A percentile compares a stretch with the other conserved stretches of the same genome.
These are phyloP conservation scores for Mesocentrotus franciscanus DNA, from an alignment of 53 echinoderm and acorn worm species.

Conservation along the genomic window DNA sequence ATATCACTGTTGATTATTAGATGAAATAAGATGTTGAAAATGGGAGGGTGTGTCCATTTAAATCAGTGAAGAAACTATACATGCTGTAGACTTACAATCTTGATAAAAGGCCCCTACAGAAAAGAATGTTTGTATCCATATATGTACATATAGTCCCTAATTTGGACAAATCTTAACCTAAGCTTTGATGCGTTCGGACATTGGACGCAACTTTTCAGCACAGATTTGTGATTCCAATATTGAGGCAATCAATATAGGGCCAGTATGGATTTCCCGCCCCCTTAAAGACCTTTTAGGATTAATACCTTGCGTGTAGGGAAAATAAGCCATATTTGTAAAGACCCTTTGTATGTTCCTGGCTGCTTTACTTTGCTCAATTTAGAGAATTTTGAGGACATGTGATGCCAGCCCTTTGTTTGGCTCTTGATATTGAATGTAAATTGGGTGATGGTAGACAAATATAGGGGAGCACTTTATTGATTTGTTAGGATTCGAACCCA, in stretches of 20 bases:
- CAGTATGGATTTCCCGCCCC: neutral
- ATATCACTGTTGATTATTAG: too few species aligned
- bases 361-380: conserved; percentile 24
- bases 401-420: neutral
- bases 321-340: conserved; percentile 1
- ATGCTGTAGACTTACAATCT: too few species aligned
- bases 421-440: conserved; percentile 46
- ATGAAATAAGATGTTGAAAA: too few species aligned
- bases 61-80: too few species aligned
- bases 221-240: neutral
- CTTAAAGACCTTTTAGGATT: conserved; percentile 11
- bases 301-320: neutral
- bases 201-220: neutral
- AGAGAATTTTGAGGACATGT: conserved; percentile 7
- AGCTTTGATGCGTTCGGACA: neutral
- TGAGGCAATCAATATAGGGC: neutral
- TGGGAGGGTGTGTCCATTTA: too few species aligned
- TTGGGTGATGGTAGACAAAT: conserved; percentile 48
- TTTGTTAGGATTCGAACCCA: neutral
- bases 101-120: too few species aligned
- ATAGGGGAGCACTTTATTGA: conserved; percentile 55
- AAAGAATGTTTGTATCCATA: too few species aligned
- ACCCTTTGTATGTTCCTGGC: conserved; percentile 2
- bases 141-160: too few species aligned
- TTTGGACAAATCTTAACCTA: neutral